Evolutionary conservation across 2,888 invertebrate species (phyloP).

Genomic region (Brachyopa scutellaris): DNA sequence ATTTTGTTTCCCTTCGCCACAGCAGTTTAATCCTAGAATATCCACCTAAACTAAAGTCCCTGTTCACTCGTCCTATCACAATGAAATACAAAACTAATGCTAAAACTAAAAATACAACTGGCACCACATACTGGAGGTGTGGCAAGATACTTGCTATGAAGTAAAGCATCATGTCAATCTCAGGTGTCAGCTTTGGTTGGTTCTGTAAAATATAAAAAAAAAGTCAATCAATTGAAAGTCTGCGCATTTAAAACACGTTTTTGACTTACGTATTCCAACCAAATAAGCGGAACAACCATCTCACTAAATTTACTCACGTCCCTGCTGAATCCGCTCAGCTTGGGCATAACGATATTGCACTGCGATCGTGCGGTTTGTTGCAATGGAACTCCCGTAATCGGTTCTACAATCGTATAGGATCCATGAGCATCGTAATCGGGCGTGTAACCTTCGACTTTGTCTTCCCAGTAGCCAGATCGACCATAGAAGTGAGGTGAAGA

Average conservation of each 20-base stretch:
- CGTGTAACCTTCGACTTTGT: constrained; percentile 85
- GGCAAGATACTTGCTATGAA: constrained; percentile 83
- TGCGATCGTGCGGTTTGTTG: constrained; percentile 86
- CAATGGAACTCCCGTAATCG: constrained; percentile 86
- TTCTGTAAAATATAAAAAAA: constrained; percentile 82
- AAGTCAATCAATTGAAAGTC: neutral
- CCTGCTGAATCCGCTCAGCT: constrained; percentile 83
- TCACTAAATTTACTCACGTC: constrained; percentile 84
- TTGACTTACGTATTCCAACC: constrained; percentile 87
- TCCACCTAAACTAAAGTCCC: constrained; percentile 47
- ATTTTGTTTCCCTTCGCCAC: too few species aligned
- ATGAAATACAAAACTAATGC: constrained; percentile 36
- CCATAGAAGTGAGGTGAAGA: constrained; percentile 89
- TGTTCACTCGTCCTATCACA: constrained; percentile 39
- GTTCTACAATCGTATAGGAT: constrained; percentile 87
- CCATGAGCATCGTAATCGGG: constrained; percentile 85
- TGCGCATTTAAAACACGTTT: neutral
- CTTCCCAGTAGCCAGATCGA: constrained; percentile 75
- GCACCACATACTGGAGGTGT: constrained; percentile 79
- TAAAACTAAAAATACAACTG: constrained; percentile 67
- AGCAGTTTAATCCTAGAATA: constrained; percentile 54
- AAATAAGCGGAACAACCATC: constrained; percentile 85
- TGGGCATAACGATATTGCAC: constrained; percentile 85
- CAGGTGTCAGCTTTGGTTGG: constrained; percentile 84
- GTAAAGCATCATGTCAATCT: constrained; percentile 82